Conservation (phyloP, 2,113 vertebrate genomes). For the Pandion haliaetus region DNA sequence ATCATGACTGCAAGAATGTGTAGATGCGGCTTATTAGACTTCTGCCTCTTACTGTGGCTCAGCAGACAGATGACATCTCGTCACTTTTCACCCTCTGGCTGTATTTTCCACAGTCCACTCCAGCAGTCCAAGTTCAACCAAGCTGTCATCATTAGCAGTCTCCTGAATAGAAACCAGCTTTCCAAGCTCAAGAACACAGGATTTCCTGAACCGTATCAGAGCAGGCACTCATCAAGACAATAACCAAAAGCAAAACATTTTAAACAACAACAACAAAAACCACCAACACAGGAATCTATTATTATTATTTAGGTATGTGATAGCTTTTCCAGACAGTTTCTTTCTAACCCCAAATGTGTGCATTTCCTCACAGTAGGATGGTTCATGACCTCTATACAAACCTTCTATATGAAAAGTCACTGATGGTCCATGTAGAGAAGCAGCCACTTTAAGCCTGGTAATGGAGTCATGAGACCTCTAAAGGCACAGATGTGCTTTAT, state of each 20-base stretch:
- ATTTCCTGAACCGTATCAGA: constrained; percentile 46
- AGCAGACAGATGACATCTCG: neutral
- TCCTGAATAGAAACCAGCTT: neutral
- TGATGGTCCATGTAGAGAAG: neutral
- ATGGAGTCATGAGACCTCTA: neutral
- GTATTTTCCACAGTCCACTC: neutral
- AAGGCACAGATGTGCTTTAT: neutral
- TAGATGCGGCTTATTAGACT: neutral
- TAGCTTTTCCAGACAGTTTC: constrained; percentile 8
- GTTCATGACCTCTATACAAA: neutral
- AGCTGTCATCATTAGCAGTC: neutral
- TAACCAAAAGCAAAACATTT: constrained; percentile 4
- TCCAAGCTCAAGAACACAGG: constrained; percentile 34
- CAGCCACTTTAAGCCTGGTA: neutral
- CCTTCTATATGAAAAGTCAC: neutral
- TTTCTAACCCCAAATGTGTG: neutral
- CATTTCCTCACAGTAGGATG: neutral
- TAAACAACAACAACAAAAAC: neutral
- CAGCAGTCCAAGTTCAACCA: neutral
- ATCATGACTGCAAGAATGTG: neutral
- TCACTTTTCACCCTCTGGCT: neutral
- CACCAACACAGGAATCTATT: neutral
- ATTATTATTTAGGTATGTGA: neutral
- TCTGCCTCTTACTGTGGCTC: neutral
- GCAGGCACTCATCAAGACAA: constrained; percentile 24